Percentiles rank a stretch among this genome's conserved stretches.
phyloP scores from a whole-genome alignment of 2,888 invertebrate species.

The Creontiades dilutus region DNA sequence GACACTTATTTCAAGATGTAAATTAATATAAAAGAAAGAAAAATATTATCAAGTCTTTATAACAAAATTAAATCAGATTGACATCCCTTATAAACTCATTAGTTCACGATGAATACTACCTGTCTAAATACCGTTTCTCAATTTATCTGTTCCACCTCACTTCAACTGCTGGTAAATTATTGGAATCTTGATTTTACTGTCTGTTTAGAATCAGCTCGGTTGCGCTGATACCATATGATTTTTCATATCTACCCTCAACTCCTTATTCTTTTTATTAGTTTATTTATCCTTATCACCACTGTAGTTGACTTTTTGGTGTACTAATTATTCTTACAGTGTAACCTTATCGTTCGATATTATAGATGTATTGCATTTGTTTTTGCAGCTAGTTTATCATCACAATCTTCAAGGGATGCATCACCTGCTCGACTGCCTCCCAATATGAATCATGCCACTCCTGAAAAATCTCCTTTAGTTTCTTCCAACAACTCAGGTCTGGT shows the following conservation, averaged over 20 bases:
- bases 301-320: not conserved
- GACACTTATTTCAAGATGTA: too few relatives aligned
- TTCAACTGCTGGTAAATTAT: not conserved
- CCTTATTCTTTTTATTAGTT: too few relatives aligned
- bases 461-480: slow-evolving; percentile 62
- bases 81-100: too few relatives aligned
- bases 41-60: too few relatives aligned
- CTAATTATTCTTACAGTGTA: not conserved
- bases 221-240: too few relatives aligned
- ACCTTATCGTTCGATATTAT: not conserved
- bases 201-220: not conserved
- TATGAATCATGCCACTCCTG: slow-evolving; percentile 73
- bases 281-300: too few relatives aligned
- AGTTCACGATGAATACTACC: too few relatives aligned
- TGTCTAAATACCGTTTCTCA: too few relatives aligned
- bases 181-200: not conserved
- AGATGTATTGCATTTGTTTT: slow-evolving; percentile 66
- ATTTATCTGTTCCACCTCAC: too few relatives aligned
- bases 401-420: slow-evolving; percentile 80
- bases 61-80: too few relatives aligned
- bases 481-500: slow-evolving; percentile 21
- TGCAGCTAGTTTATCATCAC: slow-evolving; percentile 79
- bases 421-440: slow-evolving; percentile 74
- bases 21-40: too few relatives aligned
- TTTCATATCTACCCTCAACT: too few relatives aligned